Evolutionary conservation across 2,888 invertebrate species (phyloP), one percentile per base, ranked within the genome.

Genomic region (Octonoba sinensis): DNA sequence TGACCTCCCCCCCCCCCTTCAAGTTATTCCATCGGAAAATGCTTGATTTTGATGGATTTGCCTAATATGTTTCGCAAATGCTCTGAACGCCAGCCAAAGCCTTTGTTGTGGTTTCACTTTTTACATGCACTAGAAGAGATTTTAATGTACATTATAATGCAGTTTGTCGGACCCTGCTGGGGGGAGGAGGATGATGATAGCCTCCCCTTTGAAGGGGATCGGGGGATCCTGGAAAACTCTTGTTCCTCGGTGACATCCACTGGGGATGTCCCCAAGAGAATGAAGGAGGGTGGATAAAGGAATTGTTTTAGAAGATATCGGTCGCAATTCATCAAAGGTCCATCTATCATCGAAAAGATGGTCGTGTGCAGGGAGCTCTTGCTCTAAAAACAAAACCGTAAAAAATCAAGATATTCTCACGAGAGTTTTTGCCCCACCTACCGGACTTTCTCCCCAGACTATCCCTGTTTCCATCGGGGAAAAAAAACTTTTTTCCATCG

Each of bases 241-340:
- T 66, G 36, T 57, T 44, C 22, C 57, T 47, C 65, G 60, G 49
- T 60, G 66, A 79, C 77, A 78, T 78, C 51, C 70, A 57, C 51
- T 49, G 62, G 60, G 57, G 57, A 56, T 36, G 59, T 18, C 51
- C 56, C n/a, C 57, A 12, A 20, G 69, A 36, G 65, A 13, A 51
- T n/a, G 47, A 66, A 24, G 79, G 67, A 62, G 64, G 56, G 36
- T 36, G 36, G 36, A 36, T 36, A 36, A 66, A 77, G 79, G 73
- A 81, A 81, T 81, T 81, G 79, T 81, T 81, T 81, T 73, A 81
- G 79, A 73, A 81, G 73, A 69, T 81, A 81, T 81, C 79, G 79
- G 79, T 62, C 69, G 72, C 69, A 62, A 81, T 81, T 81, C 79
- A 81, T 81, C 79, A 81, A 81, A 81, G 79, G 49, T 15, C 79